These are phyloP conservation scores for Callaeas wilsoni DNA, from an alignment of 2,113 vertebrate species.

Conservation along the genomic window DNA sequence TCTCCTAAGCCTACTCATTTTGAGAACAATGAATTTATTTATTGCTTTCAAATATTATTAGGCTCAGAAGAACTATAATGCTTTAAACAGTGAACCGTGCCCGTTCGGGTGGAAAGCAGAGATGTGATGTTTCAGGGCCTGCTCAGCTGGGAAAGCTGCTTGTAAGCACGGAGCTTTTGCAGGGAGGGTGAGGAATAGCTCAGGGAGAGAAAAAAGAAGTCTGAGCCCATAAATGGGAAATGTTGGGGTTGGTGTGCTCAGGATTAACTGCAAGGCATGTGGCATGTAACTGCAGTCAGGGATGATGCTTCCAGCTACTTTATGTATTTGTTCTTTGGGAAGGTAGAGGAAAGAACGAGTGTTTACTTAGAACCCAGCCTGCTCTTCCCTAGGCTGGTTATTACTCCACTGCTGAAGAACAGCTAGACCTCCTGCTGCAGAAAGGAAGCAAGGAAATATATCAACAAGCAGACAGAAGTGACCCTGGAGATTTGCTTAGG, in stretches of 20 bases:
- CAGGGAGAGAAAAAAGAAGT: background rate
- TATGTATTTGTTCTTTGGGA: conserved; percentile 22
- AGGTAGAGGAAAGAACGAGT: background rate
- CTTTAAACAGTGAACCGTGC: background rate
- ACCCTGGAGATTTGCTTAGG: background rate
- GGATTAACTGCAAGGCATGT: background rate
- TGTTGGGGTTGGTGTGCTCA: background rate
- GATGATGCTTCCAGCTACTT: background rate
- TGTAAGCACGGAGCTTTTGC: background rate
- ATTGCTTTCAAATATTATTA: background rate
- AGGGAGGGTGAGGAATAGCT: background rate
- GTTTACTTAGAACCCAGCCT: background rate
- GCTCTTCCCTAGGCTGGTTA: background rate
- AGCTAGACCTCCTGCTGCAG: background rate
- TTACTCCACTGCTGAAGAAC: background rate
- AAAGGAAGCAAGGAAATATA: background rate
- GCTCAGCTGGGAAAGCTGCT: background rate
- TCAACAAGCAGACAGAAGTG: background rate
- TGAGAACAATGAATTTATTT: background rate
- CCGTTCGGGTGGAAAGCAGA: background rate
- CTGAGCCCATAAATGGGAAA: conserved; percentile 1
- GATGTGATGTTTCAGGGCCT: background rate
- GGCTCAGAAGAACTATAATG: background rate
- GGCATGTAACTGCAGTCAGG: background rate
- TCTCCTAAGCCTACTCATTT: background rate